Evolutionary conservation across 2,113 vertebrate genomes (phyloP), one percentile per base, ranked within the genome.

Genomic region (Himantopus leucocephalus): DNA sequence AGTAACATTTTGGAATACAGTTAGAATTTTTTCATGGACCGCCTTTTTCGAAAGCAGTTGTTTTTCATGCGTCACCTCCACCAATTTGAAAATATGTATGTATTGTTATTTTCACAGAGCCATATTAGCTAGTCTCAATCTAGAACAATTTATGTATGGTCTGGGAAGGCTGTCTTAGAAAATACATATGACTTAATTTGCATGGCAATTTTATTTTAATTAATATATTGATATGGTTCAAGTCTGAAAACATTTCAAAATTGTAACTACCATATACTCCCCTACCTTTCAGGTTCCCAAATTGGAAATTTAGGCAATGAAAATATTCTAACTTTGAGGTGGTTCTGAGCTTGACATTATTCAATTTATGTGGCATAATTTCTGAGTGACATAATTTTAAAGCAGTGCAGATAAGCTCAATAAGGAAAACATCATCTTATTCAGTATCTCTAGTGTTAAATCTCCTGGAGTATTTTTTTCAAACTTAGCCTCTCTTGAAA

Each of bases 181-280:
- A 55, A 74, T 22, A 55, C 21, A 13, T 32, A 10, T 37, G 6
- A 50, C 32, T 60, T 56, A 41, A 52, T 82, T 60, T 60, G 17
- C 14, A 37, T 24, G 3, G 12, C 41, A 47, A 41, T 56, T 70
- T 80, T 48, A 53, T 84, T 87, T 87, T 47, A 45, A 52, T 30
- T 37, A 70, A 45, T 47, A 47, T 34, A 55, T 11, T 12, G 4
- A 47, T 52, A 17, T 15, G 9, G 8, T 77, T 79, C 6, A 34
- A 35, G 2, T 32, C 32, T 88, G 32, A 45, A 84, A 60, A 63
- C 30, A 55, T 56, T 68, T 63, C 6, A 58, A 43, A 83, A 45
- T 26, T 0, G 0, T 58, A 62, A 58, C 10, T 63, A 23, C 12
- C 6, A 2, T 32, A 22, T 35, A 15, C 2, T 39, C 6, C 5